Base-by-base conservation (phyloP, 1,140 invertebrate genomes). In the Calycopis cecrops region DNA sequence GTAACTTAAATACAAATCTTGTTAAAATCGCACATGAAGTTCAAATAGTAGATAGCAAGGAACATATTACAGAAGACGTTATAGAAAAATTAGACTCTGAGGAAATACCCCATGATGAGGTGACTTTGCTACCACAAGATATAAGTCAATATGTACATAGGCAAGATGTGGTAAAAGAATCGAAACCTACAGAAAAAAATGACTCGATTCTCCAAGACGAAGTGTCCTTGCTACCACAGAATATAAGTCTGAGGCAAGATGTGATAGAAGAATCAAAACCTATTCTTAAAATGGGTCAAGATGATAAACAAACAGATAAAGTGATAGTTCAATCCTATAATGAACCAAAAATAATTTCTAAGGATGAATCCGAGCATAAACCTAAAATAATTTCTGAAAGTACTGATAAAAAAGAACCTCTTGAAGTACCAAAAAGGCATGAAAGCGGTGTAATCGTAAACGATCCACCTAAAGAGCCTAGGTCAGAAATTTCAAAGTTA, bases 31-130 rank as follows among this genome's bases (percentile, higher is more conserved):
- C 35, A 16, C 48, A 33, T 16, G 44, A 47, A 65, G 87, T 93
- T 1, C 90, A 91, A 0, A 91, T 94, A 8, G 90, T 94, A 35
- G 91, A 95, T 78, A 93, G 93, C 0, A 92, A 94, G 79, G 91
- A 93, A 73, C 88, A 90, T 47, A 87, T 91, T 0, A 90, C 88
- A 3, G 91, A 93, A 72, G 91, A 93, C 78, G 79, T 93, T 0
- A 80, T 92, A 55, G 90, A 93, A 76, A 90, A 93, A 74, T 90
- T 91, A 35, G 89, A 93, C 69, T 90, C 91, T 70, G 69, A 62
- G 12, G 48, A 47, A 35, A 42, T 21, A 18, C 42, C 44, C n/a
- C 21, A 28, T 28, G 21, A 28, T 6, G 21, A 28, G 21, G 21
- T 28, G 6, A 28, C 21, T 3, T 28, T 28, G 6, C 6, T 28